Evolutionary conservation across 2,113 vertebrate species (phyloP).

Genomic region (Paralichthys olivaceus): DNA sequence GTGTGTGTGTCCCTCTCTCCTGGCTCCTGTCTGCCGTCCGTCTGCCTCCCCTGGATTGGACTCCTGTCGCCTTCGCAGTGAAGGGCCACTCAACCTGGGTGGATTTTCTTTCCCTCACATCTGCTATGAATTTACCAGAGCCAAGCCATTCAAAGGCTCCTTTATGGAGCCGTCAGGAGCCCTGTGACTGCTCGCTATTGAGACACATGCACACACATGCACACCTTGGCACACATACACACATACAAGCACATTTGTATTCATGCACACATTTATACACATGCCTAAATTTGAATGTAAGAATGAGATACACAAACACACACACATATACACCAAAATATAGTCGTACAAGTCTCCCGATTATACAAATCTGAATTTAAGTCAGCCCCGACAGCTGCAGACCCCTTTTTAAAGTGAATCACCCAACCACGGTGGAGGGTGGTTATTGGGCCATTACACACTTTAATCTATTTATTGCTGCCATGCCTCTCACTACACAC

Average conservation of each 20-base stretch:
- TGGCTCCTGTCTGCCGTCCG: constrained; percentile 72
- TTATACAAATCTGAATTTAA: constrained; percentile 50
- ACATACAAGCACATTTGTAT: constrained; percentile 34
- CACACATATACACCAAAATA: constrained; percentile 4
- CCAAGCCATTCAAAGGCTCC: constrained; percentile 82
- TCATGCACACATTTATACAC: constrained; percentile 42
- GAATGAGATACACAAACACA: not conserved
- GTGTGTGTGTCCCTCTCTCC: constrained; percentile 21
- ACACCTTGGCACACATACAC: constrained; percentile 57
- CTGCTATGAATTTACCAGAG: constrained; percentile 83
- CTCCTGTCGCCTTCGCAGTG: constrained; percentile 76
- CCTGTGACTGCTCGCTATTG: constrained; percentile 79
- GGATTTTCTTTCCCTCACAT: constrained; percentile 85
- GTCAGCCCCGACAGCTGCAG: constrained; percentile 66
- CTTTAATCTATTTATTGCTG: constrained; percentile 77
- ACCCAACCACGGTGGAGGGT: constrained; percentile 45
- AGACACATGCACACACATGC: constrained; percentile 57
- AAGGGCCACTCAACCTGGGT: constrained; percentile 80
- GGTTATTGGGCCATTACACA: constrained; percentile 67
- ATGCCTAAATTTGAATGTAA: constrained; percentile 21
- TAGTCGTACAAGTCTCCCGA: constrained; percentile 10
- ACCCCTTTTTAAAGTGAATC: constrained; percentile 47
- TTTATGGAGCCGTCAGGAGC: constrained; percentile 82
- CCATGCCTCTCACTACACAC: constrained; percentile 55
- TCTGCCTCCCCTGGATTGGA: constrained; percentile 76